Percentiles rank a stretch among this genome's conserved stretches.
phyloP scores from a whole-genome alignment of 2,113 vertebrate genomes.

The Osmerus mordax region DNA sequence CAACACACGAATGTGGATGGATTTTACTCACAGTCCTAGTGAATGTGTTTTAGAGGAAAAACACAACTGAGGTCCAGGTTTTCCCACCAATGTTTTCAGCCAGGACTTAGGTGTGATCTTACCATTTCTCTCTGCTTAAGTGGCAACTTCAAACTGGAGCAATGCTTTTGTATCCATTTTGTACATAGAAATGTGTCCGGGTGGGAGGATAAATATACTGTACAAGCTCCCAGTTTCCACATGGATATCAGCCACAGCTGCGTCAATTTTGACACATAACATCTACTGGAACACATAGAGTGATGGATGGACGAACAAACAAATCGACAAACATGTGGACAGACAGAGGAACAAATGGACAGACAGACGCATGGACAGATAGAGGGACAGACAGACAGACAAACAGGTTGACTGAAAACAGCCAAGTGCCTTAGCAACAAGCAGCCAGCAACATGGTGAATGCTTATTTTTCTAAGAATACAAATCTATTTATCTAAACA shows the following conservation, averaged over 20 bases:
- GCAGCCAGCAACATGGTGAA: slow-evolving; percentile 97
- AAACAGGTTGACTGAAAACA: slow-evolving; percentile 65
- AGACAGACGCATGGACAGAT: slow-evolving; percentile 53
- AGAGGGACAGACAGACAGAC: slow-evolving; percentile 52
- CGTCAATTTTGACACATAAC: too few species aligned
- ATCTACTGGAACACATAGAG: background rate
- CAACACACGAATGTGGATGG: too few species aligned
- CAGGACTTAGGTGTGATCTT: background rate
- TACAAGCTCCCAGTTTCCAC: background rate
- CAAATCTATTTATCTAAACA: slow-evolving; percentile 95
- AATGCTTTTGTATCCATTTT: background rate
- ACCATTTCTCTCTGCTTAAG: background rate
- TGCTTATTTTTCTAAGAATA: slow-evolving; percentile 98
- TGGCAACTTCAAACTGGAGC: background rate
- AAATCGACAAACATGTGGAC: background rate
- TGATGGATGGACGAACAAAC: background rate
- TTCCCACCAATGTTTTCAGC: too few species aligned
- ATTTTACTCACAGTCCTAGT: too few species aligned
- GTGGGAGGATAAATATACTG: background rate
- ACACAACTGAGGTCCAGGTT: too few species aligned
- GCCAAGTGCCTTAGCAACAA: slow-evolving; percentile 95
- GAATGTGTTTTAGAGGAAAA: too few species aligned
- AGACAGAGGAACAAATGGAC: background rate
- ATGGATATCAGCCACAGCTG: background rate
- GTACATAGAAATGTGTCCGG: background rate